phyloP scores from a whole-genome alignment of 2,113 vertebrate species.

The Aspidoscelis tigris region DNA sequence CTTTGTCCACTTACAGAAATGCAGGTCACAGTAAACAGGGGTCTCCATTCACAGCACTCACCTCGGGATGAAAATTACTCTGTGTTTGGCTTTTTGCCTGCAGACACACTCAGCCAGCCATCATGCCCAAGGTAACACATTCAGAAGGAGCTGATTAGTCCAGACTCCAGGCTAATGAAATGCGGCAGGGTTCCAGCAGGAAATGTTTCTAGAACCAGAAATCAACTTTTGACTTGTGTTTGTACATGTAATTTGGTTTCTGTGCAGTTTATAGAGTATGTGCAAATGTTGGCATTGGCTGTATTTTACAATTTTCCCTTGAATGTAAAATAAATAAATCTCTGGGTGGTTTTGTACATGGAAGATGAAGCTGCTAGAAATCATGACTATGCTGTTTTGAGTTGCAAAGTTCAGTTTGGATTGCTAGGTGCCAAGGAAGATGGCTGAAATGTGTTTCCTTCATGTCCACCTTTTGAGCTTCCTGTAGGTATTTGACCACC shows the following conservation, averaged over 20 bases:
- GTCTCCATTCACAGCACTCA: not conserved
- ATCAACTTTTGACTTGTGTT: not conserved
- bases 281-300: too few relatives aligned
- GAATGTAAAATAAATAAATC: not conserved
- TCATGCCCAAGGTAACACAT: not conserved
- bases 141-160: not conserved
- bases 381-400: too few relatives aligned
- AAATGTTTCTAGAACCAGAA: not conserved
- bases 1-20: not conserved
- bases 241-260: not conserved
- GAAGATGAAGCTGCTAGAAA: too few relatives aligned
- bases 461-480: too few relatives aligned
- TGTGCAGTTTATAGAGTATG: not conserved
- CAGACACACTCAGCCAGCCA: not conserved
- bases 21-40: not conserved
- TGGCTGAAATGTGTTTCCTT: too few relatives aligned
- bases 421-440: too few relatives aligned
- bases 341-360: too few relatives aligned
- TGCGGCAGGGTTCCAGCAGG: not conserved
- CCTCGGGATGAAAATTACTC: constrained; percentile 2
- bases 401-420: too few relatives aligned
- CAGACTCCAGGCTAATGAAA: not conserved
- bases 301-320: not conserved
- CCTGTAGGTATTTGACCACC: too few relatives aligned
- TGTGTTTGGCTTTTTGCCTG: not conserved